A percentile compares a stretch with the other conserved stretches of the same genome.
Conservation (phyloP, 2,797 vertebrate genomes). For the Aphelocoma californica region DNA sequence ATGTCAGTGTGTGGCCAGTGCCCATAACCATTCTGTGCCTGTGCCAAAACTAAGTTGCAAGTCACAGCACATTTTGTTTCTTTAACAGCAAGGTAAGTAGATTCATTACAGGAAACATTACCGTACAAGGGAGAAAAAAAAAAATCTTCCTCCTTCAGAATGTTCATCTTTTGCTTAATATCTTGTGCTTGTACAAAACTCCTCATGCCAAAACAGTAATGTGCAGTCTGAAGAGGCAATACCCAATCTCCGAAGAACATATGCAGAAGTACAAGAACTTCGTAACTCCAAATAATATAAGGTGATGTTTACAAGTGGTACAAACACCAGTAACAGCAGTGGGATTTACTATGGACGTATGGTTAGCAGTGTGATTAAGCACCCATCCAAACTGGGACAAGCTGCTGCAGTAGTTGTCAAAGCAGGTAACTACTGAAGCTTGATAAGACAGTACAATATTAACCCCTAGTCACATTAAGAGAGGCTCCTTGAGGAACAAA, state of each 20-base stretch:
- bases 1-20: background rate
- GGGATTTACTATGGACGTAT: background rate
- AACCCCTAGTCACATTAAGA: background rate
- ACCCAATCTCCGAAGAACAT: background rate
- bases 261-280: background rate
- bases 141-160: background rate
- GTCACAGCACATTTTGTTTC: accelerated
- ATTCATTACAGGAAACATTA: background rate
- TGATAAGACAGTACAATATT: background rate
- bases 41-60: background rate
- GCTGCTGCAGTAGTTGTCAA: background rate
- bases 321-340: background rate
- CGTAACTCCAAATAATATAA: background rate
- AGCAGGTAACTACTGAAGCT: background rate
- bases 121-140: background rate
- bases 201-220: background rate
- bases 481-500: background rate
- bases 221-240: background rate
- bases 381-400: background rate
- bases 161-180: background rate
- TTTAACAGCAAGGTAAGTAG: background rate
- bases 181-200: background rate
- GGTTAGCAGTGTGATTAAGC: background rate
- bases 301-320: background rate
- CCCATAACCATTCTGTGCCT: background rate